Conservation (phyloP, 2,888 invertebrate species). For the Bombylius major region DNA sequence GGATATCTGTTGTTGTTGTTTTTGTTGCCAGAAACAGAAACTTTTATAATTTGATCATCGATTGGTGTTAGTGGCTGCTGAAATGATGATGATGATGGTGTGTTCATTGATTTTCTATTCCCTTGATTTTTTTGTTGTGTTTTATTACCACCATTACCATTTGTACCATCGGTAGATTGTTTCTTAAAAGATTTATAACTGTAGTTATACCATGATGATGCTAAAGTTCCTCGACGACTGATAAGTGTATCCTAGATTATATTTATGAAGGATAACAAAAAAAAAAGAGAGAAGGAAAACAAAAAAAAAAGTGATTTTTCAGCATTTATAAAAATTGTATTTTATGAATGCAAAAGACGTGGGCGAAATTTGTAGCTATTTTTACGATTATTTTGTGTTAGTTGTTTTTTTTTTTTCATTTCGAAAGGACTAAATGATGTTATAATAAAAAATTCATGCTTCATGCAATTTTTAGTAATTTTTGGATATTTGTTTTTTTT, state of each 20-base stretch:
- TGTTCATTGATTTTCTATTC: background rate
- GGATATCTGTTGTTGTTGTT: conserved; percentile 6
- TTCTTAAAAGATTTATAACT: background rate
- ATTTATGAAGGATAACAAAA: background rate
- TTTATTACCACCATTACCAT: background rate
- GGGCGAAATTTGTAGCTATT: too few relatives aligned
- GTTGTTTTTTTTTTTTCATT: too few relatives aligned
- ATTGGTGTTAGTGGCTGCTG: background rate
- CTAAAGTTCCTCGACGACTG: background rate
- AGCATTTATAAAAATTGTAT: too few relatives aligned
- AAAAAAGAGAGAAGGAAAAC: too few relatives aligned
- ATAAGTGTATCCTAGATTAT: background rate
- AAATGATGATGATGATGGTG: background rate
- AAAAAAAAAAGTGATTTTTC: too few relatives aligned
- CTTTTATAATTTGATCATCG: too few relatives aligned
- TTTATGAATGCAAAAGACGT: too few relatives aligned
- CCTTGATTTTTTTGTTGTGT: background rate
- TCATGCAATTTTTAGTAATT: too few relatives aligned
- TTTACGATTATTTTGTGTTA: too few relatives aligned
- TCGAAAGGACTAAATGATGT: too few relatives aligned
- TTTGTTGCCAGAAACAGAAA: conserved; percentile 7
- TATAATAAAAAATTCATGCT: too few relatives aligned
- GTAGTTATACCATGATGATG: background rate
- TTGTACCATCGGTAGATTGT: background rate
- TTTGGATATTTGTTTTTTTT: too few relatives aligned